phyloP scores from a whole-genome alignment of 2,797 vertebrate species.

The Cetoscarus ocellatus region DNA sequence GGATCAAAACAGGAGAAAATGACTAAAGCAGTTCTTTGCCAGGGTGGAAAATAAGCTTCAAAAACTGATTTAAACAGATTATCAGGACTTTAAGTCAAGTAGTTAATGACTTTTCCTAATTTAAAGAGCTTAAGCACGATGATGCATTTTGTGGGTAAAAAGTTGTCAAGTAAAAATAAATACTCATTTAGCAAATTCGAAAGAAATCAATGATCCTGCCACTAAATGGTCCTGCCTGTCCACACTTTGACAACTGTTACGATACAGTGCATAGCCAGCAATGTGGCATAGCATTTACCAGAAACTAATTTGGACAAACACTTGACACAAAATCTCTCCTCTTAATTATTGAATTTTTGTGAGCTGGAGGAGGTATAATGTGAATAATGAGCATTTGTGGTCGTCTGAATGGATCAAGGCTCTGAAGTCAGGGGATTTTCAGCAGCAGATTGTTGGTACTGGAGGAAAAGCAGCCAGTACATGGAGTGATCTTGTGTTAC shows the following conservation, averaged over 20 bases:
- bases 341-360: constrained; percentile 14
- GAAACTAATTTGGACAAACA: constrained; percentile 18
- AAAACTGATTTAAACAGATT: constrained; percentile 3
- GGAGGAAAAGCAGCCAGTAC: constrained; percentile 55
- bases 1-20: constrained; percentile 2
- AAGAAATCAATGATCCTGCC: background rate
- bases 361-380: constrained; percentile 29
- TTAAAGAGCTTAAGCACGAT: background rate
- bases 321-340: constrained; percentile 9
- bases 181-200: constrained; percentile 9
- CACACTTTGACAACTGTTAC: constrained; percentile 20
- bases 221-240: constrained; percentile 5
- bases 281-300: constrained; percentile 11
- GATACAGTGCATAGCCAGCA: constrained; percentile 20
- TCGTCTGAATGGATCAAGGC: constrained; percentile 50
- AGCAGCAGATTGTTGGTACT: constrained; percentile 33
- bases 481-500: constrained; percentile 41
- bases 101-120: constrained; percentile 17
- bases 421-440: constrained; percentile 18
- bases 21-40: background rate
- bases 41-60: constrained; percentile 11
- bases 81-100: background rate
- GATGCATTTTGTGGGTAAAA: constrained; percentile 1
- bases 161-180: constrained; percentile 6
- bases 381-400: constrained; percentile 30